Evolutionary conservation across 2,888 invertebrate genomes (phyloP).

Genomic region (Eumerus sabulonum): DNA sequence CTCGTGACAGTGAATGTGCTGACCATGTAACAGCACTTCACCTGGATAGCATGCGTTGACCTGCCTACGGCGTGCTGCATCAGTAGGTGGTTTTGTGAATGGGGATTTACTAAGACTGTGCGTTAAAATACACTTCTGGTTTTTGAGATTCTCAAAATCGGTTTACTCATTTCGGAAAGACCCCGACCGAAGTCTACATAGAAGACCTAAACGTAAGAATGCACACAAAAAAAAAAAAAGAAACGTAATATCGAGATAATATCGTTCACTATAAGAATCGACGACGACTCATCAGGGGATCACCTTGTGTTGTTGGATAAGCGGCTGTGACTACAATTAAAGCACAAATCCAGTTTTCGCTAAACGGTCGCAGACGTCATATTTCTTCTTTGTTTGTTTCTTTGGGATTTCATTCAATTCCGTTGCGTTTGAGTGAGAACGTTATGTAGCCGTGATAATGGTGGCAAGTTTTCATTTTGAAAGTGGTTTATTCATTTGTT

Average conservation of each 20-base stretch:
- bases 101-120: conserved; percentile 39
- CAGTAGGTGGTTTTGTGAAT: conserved; percentile 24
- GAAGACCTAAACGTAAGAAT: conserved; percentile 31
- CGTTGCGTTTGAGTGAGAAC: conserved; percentile 38
- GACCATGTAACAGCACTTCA: conserved; percentile 23
- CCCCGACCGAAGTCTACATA: conserved; percentile 35
- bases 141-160: conserved; percentile 40
- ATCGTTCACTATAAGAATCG: conserved; percentile 7
- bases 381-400: conserved; percentile 44
- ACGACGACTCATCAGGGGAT: conserved; percentile 59
- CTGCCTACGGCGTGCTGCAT: conserved; percentile 8
- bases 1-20: conserved; percentile 13
- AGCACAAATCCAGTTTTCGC: conserved; percentile 52
- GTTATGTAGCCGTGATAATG: conserved; percentile 39
- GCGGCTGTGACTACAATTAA: conserved; percentile 14
- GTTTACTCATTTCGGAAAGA: conserved; percentile 47
- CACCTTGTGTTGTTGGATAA: conserved; percentile 50
- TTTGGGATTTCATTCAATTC: conserved; percentile 41
- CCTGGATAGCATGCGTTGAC: conserved; percentile 36
- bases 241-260: no score
- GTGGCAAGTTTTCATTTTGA: conserved; percentile 63
- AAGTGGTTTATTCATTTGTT: conserved; percentile 59
- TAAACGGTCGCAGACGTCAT: conserved; percentile 31
- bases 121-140: not conserved
- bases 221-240: not conserved